Base-by-base conservation (phyloP, 2,797 vertebrate species). In the Rhynchonycteris naso region DNA sequence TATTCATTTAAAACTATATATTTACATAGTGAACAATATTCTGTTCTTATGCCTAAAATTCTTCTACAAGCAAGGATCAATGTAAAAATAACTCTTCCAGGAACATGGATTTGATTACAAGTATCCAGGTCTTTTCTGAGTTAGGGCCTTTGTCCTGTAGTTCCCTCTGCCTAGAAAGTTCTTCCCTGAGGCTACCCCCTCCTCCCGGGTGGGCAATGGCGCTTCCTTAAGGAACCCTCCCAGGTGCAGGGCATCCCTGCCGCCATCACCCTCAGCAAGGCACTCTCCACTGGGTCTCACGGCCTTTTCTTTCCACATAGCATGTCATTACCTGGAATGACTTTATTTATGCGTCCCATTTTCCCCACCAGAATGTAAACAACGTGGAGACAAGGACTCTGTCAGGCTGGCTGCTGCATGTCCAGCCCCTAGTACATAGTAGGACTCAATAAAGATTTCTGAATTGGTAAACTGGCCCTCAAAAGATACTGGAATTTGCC, bases 1-100 rank as follows among this genome's bases (percentile, higher is more conserved):
- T 56, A 94, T 26, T 74, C 28, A 93, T 52, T 94, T 92, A 90
- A 95, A 95, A 91, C 52, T 83, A 65, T 18, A 22, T 82, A 47
- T 78, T 76, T 72, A 88, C 12, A 10, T 28, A 90, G 80, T 38
- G 76, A 82, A 74, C 33, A 92, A 88, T 86, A 83, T 59, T 94
- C 76, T 90, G 33, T 84, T 80, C 52, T 83, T 83, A 75, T 63
- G 19, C 63, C 72, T 94, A 83, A 75, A 88, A 84, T 80, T 88
- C 59, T 92, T 96, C 91, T 88, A 50, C 24, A 78, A 91, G 54
- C 54, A 90, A 61, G 26, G 52, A 69, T 14, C 52, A 71, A 80
- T 8, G 13, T 82, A 88, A 93, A 95, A 92, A 47, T 19, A 90
- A 75, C 9, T 86, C 35, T 13, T 66, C 56, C 61, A 68, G 43